phyloP scores from a whole-genome alignment of 2,888 invertebrate genomes.

The Caenorhabditis wallacei region DNA sequence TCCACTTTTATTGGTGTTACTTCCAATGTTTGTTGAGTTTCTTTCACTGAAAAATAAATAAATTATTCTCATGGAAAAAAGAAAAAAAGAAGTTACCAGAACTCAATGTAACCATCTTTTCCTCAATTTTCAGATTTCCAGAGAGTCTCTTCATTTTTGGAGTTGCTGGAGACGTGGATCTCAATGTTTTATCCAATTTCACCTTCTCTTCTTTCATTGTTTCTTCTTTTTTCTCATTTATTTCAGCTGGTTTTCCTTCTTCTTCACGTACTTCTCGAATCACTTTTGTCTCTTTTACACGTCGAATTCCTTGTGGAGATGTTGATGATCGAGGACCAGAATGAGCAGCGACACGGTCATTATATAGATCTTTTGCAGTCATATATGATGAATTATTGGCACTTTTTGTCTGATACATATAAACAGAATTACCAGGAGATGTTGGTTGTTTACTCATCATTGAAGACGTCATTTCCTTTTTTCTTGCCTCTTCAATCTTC shows the following conservation, averaged over 20 bases:
- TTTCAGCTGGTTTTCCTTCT: slow-evolving; percentile 48
- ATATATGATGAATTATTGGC: slow-evolving; percentile 25
- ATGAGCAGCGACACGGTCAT: slow-evolving; percentile 4
- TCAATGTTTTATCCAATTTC: slow-evolving; percentile 35
- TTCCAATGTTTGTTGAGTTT: slow-evolving; percentile 28
- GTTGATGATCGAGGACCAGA: neutral
- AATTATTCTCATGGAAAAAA: neutral
- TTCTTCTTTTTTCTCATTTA: slow-evolving; percentile 61
- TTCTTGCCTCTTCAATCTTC: slow-evolving; percentile 24
- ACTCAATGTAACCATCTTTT: slow-evolving; percentile 35
- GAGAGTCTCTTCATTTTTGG: slow-evolving; percentile 21
- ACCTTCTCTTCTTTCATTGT: slow-evolving; percentile 60
- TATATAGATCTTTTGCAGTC: slow-evolving; percentile 19
- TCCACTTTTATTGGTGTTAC: slow-evolving; percentile 46
- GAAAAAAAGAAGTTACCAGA: neutral
- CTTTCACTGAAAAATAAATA: slow-evolving; percentile 35
- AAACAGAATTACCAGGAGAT: slow-evolving; percentile 26
- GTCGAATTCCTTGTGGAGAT: slow-evolving; percentile 47
- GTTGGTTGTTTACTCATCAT: slow-evolving; percentile 24
- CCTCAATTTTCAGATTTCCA: neutral
- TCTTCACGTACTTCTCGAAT: slow-evolving; percentile 59
- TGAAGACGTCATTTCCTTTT: slow-evolving; percentile 5
- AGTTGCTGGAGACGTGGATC: slow-evolving; percentile 28
- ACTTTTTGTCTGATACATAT: slow-evolving; percentile 29
- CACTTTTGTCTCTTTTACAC: slow-evolving; percentile 64